Conservation (phyloP, 2,797 vertebrate genomes). For the Apogon talboti region DNA sequence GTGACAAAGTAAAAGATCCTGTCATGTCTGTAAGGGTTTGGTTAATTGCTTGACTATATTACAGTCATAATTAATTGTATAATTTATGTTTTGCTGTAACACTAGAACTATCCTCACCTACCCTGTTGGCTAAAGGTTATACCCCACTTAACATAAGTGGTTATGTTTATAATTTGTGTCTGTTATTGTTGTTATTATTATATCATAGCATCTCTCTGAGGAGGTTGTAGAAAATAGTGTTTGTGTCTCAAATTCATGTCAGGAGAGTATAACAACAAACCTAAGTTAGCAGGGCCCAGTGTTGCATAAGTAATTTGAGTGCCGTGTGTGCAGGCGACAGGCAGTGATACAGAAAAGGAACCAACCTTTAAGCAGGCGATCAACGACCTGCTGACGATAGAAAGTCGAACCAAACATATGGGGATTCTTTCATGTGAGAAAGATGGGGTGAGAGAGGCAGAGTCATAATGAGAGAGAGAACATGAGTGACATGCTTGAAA, state of each 20-base stretch:
- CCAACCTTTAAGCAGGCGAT: constrained; percentile 36
- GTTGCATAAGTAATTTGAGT: constrained; percentile 19
- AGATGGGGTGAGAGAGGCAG: constrained; percentile 27
- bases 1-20: no score
- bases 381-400: constrained; percentile 28
- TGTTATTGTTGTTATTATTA: no score
- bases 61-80: no score
- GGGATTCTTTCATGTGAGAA: constrained; percentile 52
- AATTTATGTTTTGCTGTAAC: no score
- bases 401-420: constrained; percentile 58
- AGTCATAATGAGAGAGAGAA: constrained; percentile 46
- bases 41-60: no score
- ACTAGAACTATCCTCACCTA: no score
- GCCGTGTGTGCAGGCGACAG: constrained; percentile 44
- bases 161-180: no score
- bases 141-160: no score
- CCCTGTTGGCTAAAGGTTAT: no score
- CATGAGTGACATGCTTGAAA: constrained; percentile 79
- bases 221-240: constrained; percentile 2
- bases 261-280: neutral
- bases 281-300: neutral
- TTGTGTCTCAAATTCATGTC: neutral
- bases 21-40: no score
- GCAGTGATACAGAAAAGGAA: constrained; percentile 39
- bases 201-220: neutral